Base-by-base conservation (phyloP, 1,140 invertebrate genomes). In the Hesperophylax magnus region DNA sequence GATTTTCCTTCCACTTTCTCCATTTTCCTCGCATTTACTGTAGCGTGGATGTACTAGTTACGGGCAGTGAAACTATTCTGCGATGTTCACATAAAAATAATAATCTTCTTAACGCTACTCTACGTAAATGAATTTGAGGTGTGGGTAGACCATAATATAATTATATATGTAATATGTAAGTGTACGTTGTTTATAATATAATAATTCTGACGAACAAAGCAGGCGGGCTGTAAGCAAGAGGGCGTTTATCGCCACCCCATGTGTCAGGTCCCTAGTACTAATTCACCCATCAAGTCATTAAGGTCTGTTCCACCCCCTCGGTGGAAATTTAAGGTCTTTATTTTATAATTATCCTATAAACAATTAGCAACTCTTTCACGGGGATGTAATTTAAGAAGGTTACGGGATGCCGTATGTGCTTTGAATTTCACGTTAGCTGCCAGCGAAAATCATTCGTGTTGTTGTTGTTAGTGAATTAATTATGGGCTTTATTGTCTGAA, bases 271-370 rank as follows among this genome's bases (percentile, higher is more conserved):
- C 77, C 71, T 54, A 79, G 67, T 79, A 53, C 77, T 79, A 79
- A 79, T 79, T 79, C 77, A 79, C 39, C 69, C 54, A 24, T 56
- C 47, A 74, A 74, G 78, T 81, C 79, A 69, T 79, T 81, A 83
- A 69, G 69, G 71, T 77, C 69, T 58, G 34, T 60, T 27, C 52
- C 58, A 31, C 34, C 58, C 60, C 58, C 58, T 54, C 34, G 39
- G 63, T 83, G 77, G 69, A 79, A 81, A 83, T 79, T 82, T 81
- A 80, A 79, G 69, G 60, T 81, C 82, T 81, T 77, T 81, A 83
- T 83, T 83, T 83, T 83, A 81, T 81, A 83, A 83, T 83, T 77
- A 83, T 83, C 79, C 78, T 77, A 76, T 83, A 80, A 83, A 83
- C 81, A 83, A 83, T 83, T 83, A 83, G 75, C 34, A 69, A 80